Percentiles rank a stretch among this genome's conserved stretches.
These are phyloP conservation scores for Saccopteryx bilineata DNA, from an alignment of 2,113 vertebrate genomes.

Conservation along the genomic window DNA sequence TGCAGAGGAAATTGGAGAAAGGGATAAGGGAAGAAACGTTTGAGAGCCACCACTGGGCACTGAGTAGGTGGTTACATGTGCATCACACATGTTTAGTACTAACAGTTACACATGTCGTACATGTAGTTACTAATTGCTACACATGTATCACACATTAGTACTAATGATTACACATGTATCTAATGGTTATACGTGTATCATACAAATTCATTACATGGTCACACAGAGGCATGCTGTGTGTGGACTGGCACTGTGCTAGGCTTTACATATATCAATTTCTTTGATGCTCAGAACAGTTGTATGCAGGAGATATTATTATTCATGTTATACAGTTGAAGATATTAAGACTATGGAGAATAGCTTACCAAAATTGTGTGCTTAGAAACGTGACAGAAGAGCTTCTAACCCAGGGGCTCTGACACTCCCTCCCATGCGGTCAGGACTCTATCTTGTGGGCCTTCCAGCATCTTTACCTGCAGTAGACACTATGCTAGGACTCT, in stretches of 20 bases:
- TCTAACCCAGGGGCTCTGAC: neutral
- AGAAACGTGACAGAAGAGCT: neutral
- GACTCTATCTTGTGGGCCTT: neutral
- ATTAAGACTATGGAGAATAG: neutral
- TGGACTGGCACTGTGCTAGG: neutral
- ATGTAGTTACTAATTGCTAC: neutral
- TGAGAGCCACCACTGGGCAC: fast-evolving
- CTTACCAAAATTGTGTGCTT: neutral
- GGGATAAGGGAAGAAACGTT: neutral
- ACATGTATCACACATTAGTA: neutral
- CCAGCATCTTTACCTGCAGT: neutral
- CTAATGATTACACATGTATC: too few species aligned
- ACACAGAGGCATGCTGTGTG: neutral
- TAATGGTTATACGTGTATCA: too few species aligned
- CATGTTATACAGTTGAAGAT: neutral
- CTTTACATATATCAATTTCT: neutral
- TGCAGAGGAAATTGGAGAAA: neutral
- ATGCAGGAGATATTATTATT: neutral
- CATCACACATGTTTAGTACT: neutral
- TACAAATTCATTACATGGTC: too few species aligned
- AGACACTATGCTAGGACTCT: neutral
- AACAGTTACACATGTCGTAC: too few species aligned
- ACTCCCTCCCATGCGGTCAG: neutral
- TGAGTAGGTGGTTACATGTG: fast-evolving
- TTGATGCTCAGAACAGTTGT: neutral